Conservation (phyloP, 2,113 vertebrate species). For the Oreochromis niloticus region DNA sequence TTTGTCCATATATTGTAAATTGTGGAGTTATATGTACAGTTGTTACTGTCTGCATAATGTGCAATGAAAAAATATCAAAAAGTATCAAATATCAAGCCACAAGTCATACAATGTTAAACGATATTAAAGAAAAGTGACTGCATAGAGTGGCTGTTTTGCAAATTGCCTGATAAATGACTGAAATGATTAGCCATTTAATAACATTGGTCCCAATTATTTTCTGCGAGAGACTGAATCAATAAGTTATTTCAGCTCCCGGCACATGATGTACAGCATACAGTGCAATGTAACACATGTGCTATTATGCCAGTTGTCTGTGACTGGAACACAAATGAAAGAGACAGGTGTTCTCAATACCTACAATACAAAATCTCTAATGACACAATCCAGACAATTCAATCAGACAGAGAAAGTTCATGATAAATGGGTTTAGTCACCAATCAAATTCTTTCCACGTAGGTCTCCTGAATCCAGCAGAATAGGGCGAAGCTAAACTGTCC, state of each 20-base stretch:
- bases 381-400: not conserved
- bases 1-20: not conserved
- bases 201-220: not conserved
- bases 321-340: not conserved
- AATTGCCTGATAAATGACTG: not conserved
- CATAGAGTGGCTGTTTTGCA: not conserved
- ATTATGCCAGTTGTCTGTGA: not conserved
- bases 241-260: not conserved
- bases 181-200: not conserved
- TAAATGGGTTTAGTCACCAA: not conserved
- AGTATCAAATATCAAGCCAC: not conserved
- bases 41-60: not conserved
- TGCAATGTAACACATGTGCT: not conserved
- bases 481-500: constrained; percentile 31
- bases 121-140: not conserved
- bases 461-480: constrained; percentile 28
- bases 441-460: constrained; percentile 43
- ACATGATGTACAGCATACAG: not conserved
- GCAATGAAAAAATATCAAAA: not conserved
- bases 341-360: not conserved
- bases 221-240: not conserved
- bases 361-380: not conserved
- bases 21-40: not conserved
- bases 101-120: not conserved
- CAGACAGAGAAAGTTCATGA: not conserved